phyloP scores from a whole-genome alignment of 2,113 vertebrate genomes.

The Boleophthalmus pectinirostris region DNA sequence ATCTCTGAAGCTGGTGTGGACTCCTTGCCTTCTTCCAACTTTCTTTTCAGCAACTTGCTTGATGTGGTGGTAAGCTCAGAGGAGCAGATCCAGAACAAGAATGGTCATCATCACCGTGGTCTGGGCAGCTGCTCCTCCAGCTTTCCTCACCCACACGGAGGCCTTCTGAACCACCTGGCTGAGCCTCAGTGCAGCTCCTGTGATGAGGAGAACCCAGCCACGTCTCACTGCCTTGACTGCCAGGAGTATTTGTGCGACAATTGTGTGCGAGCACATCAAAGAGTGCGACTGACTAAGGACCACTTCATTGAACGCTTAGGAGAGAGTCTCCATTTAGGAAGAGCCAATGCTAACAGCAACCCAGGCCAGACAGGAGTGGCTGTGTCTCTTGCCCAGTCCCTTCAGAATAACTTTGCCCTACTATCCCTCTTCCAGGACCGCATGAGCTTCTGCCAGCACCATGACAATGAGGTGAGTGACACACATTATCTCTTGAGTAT shows the following conservation, averaged over 20 bases:
- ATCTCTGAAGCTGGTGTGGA: conserved; percentile 89
- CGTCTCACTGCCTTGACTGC: conserved; percentile 90
- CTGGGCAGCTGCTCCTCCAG: conserved; percentile 61
- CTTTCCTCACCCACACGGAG: conserved; percentile 71
- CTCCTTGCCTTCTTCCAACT: conserved; percentile 89
- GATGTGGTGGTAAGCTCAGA: conserved; percentile 87
- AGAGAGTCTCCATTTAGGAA: conserved; percentile 65
- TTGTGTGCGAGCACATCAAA: conserved; percentile 91
- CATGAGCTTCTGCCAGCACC: conserved; percentile 84
- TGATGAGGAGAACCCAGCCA: conserved; percentile 87
- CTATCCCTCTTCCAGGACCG: conserved; percentile 85
- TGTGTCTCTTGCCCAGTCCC: conserved; percentile 78
- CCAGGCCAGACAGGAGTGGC: conserved; percentile 44
- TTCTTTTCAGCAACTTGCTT: conserved; percentile 92
- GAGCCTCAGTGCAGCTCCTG: conserved; percentile 88
- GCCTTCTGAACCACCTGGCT: conserved; percentile 72
- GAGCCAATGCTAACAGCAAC: conserved; percentile 58
- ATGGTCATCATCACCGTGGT: conserved; percentile 61
- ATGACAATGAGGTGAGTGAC: conserved; percentile 80
- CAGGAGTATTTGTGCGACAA: conserved; percentile 93
- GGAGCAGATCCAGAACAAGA: conserved; percentile 78
- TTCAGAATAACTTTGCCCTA: conserved; percentile 84
- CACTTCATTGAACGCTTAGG: conserved; percentile 89
- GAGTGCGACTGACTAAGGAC: conserved; percentile 92
- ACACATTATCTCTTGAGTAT: neutral